phyloP scores from a whole-genome alignment of 2,797 vertebrate genomes.

The Cossypha dichroa region DNA sequence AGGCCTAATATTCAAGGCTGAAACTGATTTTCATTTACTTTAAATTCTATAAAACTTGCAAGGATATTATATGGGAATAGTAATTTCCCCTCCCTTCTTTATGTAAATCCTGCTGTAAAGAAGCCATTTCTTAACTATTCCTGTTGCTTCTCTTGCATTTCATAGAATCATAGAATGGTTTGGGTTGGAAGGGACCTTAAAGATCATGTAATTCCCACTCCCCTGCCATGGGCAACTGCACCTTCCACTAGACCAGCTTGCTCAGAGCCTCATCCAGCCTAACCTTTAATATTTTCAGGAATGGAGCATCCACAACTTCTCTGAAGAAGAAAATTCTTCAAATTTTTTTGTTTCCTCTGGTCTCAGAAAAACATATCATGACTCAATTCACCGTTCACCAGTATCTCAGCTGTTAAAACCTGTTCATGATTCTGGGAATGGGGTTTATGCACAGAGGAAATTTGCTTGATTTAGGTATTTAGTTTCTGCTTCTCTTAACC shows the following conservation, averaged over 20 bases:
- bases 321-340: not conserved
- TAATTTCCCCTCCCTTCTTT: fast-evolving
- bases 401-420: not conserved
- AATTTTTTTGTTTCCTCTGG: not conserved
- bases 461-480: not conserved
- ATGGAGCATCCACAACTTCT: not conserved
- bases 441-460: not conserved
- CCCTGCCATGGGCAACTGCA: not conserved
- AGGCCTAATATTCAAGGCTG: not conserved
- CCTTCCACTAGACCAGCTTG: not conserved
- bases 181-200: not conserved
- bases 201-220: not conserved
- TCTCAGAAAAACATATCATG: not conserved
- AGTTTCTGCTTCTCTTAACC: not conserved
- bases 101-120: not conserved
- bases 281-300: not conserved
- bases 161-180: not conserved
- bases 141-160: not conserved
- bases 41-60: not conserved
- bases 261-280: not conserved
- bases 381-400: not conserved
- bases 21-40: not conserved
- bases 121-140: not conserved
- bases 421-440: not conserved
- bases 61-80: not conserved